Conservation (phyloP, 2,797 vertebrate species). For the Hyperoplus immaculatus region DNA sequence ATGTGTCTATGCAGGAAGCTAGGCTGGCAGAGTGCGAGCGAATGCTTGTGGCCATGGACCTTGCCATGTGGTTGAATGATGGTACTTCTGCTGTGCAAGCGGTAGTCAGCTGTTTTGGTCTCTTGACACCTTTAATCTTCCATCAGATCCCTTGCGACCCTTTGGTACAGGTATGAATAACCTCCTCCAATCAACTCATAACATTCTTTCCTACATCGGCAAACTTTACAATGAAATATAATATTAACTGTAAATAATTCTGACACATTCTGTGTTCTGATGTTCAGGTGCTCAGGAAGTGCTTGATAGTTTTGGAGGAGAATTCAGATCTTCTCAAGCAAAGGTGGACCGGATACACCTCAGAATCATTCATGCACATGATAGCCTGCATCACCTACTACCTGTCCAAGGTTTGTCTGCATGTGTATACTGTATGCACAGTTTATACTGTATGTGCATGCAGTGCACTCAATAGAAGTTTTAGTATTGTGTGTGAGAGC, state of each 20-base stretch:
- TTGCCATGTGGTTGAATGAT: slow-evolving; percentile 90
- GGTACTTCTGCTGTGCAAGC: slow-evolving; percentile 86
- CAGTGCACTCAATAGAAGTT: background rate
- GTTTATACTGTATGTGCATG: slow-evolving; percentile 9
- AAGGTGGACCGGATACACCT: slow-evolving; percentile 77
- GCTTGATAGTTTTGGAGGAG: slow-evolving; percentile 90
- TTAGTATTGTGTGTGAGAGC: background rate
- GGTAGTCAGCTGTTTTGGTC: slow-evolving; percentile 91
- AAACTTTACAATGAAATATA: background rate
- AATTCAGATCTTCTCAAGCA: slow-evolving; percentile 83
- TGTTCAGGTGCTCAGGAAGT: slow-evolving; percentile 92
- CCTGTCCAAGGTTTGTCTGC: slow-evolving; percentile 87
- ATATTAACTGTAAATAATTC: slow-evolving; percentile 7
- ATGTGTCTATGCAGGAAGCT: slow-evolving; percentile 82
- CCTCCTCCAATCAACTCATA: background rate
- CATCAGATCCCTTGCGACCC: slow-evolving; percentile 89
- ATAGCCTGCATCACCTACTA: slow-evolving; percentile 92
- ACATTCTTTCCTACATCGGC: background rate
- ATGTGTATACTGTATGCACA: slow-evolving; percentile 3
- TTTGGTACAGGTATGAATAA: slow-evolving; percentile 87
- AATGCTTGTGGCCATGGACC: slow-evolving; percentile 90
- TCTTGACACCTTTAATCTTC: slow-evolving; percentile 92
- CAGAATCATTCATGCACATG: slow-evolving; percentile 91
- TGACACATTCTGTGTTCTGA: slow-evolving; percentile 34
- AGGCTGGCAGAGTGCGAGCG: slow-evolving; percentile 92